Base-by-base conservation (phyloP, 2,888 invertebrate species). In the Ashinkailepas kermadecensis region DNA sequence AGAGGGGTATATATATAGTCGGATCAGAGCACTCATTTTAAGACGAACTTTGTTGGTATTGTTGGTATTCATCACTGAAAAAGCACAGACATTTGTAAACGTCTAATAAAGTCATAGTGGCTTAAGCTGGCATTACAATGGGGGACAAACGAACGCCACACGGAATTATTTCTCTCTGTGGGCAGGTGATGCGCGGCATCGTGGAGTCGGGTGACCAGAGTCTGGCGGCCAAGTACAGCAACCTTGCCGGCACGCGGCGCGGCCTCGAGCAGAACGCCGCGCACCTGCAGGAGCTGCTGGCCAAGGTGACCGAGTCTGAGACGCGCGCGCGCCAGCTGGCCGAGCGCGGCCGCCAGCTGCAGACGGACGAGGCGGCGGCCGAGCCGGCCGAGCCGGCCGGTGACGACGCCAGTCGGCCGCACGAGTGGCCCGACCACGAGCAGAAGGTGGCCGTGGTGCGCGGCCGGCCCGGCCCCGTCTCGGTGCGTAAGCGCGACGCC, bases 361-460 rank as follows among this genome's bases (percentile, higher is more conserved):
- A 54, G 21, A 56, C 74, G 21, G 74, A 74, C 7, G 74, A 74
- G 56, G 67, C 21, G 25, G 67, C 67, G 25, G 67, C 15, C 74
- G 56, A 18, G 12, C 56, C 56, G 13, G 70, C 70, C 54, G 74
- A 11, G 13, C 54, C 74, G 54, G 4, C 70, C 54, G 54, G 59
- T 15, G 59, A 11, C 59, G 15, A 15, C 15, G 59, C 59, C 15
- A 15, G 59, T 7, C 59, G 11, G 59, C 59, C 56, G 13, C 21
- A 64, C 39, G 74, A 74, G 18, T 23, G 74, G 21, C 74, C 74
- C 74, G 74, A 74, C 1, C 74, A 74, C 74, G 74, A 74, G 74
- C 74, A 74, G 74, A 74, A 74, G 74, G 74, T 74, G 74, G 74
- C 74, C 10, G 74, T 74, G 74, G 74, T 74, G 21, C 74, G 74